Evolutionary conservation across 2,113 vertebrate genomes (phyloP).

Genomic region (Nerophis lumbriciformis): DNA sequence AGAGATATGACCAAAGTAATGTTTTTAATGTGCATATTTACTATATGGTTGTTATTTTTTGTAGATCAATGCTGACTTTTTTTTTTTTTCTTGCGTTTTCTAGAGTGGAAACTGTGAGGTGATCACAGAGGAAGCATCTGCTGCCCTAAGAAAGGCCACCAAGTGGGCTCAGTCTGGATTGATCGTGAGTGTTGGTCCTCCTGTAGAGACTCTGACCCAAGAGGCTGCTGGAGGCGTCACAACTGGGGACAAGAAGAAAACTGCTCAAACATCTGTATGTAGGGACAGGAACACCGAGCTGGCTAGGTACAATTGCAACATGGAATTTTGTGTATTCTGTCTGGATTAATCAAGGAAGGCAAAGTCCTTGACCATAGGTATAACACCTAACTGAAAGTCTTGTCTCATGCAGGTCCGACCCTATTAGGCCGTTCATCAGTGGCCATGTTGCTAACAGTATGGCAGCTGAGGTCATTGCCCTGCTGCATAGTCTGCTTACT

Average conservation of each 20-base stretch:
- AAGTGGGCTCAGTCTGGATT: constrained; percentile 98
- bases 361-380: constrained; percentile 2
- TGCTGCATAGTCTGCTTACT: constrained; percentile 92
- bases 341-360: too few relatives aligned
- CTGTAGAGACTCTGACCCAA: constrained; percentile 78
- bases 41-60: neutral
- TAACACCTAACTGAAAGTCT: constrained; percentile 9
- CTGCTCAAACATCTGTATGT: constrained; percentile 89
- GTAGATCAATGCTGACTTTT: neutral
- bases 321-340: neutral
- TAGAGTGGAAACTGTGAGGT: constrained; percentile 95
- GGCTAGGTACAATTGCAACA: constrained; percentile 74
- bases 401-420: constrained; percentile 78
- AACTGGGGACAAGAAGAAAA: constrained; percentile 95
- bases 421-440: constrained; percentile 93
- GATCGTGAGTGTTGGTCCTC: constrained; percentile 92
- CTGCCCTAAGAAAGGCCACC: constrained; percentile 91
- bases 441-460: constrained; percentile 98
- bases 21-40: neutral
- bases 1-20: constrained; percentile 96
- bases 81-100: neutral
- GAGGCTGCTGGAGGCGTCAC: constrained; percentile 82
- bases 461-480: constrained; percentile 95
- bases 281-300: constrained; percentile 93
- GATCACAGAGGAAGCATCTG: constrained; percentile 89